Percentiles rank a stretch among this genome's conserved stretches.
phyloP scores from a whole-genome alignment of 1,140 invertebrate genomes.

The Vanessa atalanta region DNA sequence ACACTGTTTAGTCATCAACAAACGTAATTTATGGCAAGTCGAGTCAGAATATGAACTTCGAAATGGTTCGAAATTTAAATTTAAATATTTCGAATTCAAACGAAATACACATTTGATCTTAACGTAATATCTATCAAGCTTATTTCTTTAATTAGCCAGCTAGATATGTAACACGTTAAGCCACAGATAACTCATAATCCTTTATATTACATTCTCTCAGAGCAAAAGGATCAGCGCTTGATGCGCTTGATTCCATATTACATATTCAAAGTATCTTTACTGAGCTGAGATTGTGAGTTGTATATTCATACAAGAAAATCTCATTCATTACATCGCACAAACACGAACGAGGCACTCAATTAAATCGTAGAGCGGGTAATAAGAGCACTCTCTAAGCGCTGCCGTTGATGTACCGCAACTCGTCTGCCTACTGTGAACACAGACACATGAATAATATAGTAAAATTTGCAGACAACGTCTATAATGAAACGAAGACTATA shows the following conservation, averaged over 20 bases:
- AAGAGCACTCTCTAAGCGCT: constrained; percentile 45
- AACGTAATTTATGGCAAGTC: not conserved
- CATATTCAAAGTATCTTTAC: constrained; percentile 37
- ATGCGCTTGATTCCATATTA: constrained; percentile 37
- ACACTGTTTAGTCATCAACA: not conserved
- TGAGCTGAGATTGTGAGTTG: constrained; percentile 24
- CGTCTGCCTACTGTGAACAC: constrained; percentile 22
- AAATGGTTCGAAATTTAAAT: not conserved
- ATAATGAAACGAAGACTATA: not conserved
- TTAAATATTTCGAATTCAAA: not conserved
- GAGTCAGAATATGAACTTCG: not conserved
- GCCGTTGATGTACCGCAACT: constrained; percentile 49
- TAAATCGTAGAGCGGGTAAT: constrained; percentile 53
- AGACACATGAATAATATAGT: constrained; percentile 8
- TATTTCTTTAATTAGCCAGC: not conserved
- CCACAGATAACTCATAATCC: constrained; percentile 23
- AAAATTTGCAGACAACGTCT: constrained; percentile 1
- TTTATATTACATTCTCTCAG: constrained; percentile 28
- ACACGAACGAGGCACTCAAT: constrained; percentile 53
- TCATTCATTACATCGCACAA: constrained; percentile 46
- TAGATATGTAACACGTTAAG: not conserved
- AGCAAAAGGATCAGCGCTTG: constrained; percentile 25
- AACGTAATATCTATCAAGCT: not conserved
- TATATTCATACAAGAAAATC: constrained; percentile 44
- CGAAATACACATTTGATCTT: not conserved